Conservation (phyloP, 2,888 invertebrate genomes). For the Volucella zonaria region DNA sequence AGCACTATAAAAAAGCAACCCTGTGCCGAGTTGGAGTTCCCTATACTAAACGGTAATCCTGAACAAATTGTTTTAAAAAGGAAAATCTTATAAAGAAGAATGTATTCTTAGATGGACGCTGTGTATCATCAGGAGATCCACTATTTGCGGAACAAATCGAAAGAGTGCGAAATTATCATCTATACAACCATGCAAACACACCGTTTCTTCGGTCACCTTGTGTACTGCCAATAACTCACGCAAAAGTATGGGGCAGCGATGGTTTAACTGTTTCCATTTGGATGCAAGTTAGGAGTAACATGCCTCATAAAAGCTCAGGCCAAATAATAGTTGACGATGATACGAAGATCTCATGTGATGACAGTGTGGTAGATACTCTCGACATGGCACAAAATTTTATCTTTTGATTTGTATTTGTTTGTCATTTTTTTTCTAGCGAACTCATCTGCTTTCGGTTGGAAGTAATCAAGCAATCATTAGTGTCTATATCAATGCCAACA, state of each 20-base stretch:
- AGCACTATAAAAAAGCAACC: conserved; percentile 79
- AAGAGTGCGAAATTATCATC: conserved; percentile 80
- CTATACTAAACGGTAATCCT: conserved; percentile 77
- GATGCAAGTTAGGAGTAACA: conserved; percentile 79
- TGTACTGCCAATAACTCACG: conserved; percentile 80
- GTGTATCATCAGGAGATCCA: conserved; percentile 78
- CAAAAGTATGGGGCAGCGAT: conserved; percentile 79
- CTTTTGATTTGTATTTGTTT: neutral
- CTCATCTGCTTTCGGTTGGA: conserved; percentile 81
- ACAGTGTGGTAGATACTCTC: conserved; percentile 75
- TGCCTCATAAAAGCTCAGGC: conserved; percentile 77
- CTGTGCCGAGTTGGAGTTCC: conserved; percentile 80
- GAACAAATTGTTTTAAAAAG: neutral
- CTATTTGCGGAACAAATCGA: conserved; percentile 79
- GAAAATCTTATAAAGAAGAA: neutral
- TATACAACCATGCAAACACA: conserved; percentile 78
- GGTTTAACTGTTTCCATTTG: conserved; percentile 81
- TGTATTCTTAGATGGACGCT: conserved; percentile 77
- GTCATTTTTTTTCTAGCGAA: conserved; percentile 76
- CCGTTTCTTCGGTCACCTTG: conserved; percentile 80
- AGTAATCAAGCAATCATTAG: conserved; percentile 81
- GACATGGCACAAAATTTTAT: neutral
- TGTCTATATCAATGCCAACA: conserved; percentile 79
- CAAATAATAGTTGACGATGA: conserved; percentile 79
- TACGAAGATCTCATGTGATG: conserved; percentile 78